A percentile compares a stretch with the other conserved stretches of the same genome.
Conservation (phyloP, 1,140 invertebrate species). For the Heliothis subflexa region DNA sequence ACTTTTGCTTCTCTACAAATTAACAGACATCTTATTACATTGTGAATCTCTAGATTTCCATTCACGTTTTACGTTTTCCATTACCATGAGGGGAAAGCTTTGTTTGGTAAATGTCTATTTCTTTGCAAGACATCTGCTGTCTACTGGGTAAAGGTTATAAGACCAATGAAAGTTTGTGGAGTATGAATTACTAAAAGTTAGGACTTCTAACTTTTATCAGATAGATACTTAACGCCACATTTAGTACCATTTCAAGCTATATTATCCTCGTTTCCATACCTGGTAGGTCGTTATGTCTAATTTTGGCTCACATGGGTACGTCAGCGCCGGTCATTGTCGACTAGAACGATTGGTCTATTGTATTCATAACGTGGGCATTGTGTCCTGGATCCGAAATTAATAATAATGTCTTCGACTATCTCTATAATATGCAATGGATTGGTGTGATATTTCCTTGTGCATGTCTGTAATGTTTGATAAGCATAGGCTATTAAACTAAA, state of each 20-base stretch:
- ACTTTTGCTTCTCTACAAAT: too few species aligned
- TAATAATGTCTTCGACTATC: conserved; percentile 14
- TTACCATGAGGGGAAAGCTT: neutral
- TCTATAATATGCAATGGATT: neutral
- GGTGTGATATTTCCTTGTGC: neutral
- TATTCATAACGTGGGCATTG: conserved; percentile 45
- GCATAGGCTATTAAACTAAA: too few species aligned
- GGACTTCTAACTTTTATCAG: neutral
- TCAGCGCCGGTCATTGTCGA: conserved; percentile 41
- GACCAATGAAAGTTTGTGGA: too few species aligned
- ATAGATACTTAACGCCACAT: neutral
- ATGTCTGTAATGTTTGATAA: neutral
- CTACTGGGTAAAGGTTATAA: too few species aligned
- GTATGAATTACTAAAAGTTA: too few species aligned
- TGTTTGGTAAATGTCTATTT: neutral
- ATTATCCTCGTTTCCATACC: conserved; percentile 6
- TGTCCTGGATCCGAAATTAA: conserved; percentile 36
- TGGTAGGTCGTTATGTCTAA: conserved; percentile 19
- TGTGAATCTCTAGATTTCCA: neutral
- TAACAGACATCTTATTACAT: too few species aligned
- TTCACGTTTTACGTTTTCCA: neutral
- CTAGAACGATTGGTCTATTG: conserved; percentile 41
- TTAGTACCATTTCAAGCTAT: neutral
- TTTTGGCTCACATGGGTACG: conserved; percentile 14
- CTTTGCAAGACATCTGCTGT: too few species aligned